Evolutionary conservation across 2,888 invertebrate species (phyloP).

Genomic region (Leptogaster cylindrica): DNA sequence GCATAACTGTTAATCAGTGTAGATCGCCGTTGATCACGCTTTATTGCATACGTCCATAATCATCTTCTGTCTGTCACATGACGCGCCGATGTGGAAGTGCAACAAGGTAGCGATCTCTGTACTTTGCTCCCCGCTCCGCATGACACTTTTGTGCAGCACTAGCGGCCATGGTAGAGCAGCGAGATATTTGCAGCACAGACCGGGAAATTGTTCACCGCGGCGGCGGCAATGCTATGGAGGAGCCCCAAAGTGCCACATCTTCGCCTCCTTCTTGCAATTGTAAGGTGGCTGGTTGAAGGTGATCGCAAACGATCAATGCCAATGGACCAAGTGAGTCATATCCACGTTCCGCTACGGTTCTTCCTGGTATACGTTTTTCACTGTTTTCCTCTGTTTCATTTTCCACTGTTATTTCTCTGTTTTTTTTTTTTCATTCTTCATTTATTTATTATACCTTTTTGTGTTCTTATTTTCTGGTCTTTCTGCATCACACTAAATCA

Average conservation of each 20-base stretch:
- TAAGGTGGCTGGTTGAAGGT: slow-evolving; percentile 17
- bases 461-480: background rate
- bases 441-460: background rate
- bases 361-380: background rate
- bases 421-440: background rate
- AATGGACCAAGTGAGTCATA: slow-evolving; percentile 17
- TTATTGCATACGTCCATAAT: slow-evolving; percentile 6
- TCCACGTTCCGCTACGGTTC: background rate
- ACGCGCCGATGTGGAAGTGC: background rate
- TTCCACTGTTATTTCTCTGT: background rate
- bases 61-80: background rate
- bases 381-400: background rate
- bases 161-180: slow-evolving; percentile 1
- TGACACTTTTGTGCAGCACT: too few species aligned
- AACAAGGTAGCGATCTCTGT: background rate
- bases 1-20: slow-evolving; percentile 31
- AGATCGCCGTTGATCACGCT: slow-evolving; percentile 20
- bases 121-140: slow-evolving; percentile 2
- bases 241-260: background rate
- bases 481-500: slow-evolving; percentile 8
- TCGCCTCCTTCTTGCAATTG: slow-evolving; percentile 5
- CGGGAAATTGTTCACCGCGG: too few species aligned
- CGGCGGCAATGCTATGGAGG: background rate
- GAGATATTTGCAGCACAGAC: too few species aligned
- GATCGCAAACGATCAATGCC: slow-evolving; percentile 9